Evolutionary conservation across 2,797 vertebrate genomes (phyloP).

Genomic region (Gambusia yucatana): DNA sequence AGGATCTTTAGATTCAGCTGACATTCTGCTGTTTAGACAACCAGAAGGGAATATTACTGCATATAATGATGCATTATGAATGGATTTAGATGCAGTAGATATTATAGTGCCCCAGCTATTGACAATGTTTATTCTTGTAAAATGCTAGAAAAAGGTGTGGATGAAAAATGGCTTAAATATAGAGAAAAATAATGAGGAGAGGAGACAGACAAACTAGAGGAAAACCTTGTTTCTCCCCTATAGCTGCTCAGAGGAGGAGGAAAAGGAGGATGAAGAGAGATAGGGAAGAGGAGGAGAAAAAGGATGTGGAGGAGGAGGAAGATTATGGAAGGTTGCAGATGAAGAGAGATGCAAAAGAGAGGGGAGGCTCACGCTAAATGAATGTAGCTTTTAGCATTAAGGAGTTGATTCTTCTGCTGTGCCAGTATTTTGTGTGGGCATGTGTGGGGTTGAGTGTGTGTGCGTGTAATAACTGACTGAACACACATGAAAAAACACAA

Average conservation of each 20-base stretch:
- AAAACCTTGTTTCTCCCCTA: slow-evolving; percentile 30
- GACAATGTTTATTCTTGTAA: background rate
- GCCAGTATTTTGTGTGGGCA: slow-evolving; percentile 24
- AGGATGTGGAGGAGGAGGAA: slow-evolving; percentile 11
- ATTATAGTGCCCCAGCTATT: background rate
- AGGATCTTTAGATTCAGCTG: background rate
- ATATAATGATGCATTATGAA: background rate
- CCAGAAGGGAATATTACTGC: background rate
- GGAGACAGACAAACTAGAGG: slow-evolving; percentile 6
- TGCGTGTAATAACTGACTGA: background rate
- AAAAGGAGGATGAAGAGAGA: slow-evolving; percentile 10
- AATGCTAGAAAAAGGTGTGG: background rate
- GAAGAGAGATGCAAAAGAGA: slow-evolving; percentile 39
- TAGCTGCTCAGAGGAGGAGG: slow-evolving; percentile 23
- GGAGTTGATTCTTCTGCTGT: slow-evolving; percentile 55
- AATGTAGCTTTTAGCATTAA: slow-evolving; percentile 66
- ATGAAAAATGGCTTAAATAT: background rate
- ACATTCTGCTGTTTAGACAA: background rate
- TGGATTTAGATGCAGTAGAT: background rate
- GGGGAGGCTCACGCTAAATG: slow-evolving; percentile 55
- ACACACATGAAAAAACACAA: slow-evolving; percentile 24
- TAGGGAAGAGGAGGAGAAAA: slow-evolving; percentile 2
- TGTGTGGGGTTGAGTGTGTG: background rate
- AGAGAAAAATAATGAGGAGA: background rate
- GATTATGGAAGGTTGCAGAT: slow-evolving; percentile 41